A percentile compares a stretch with the other conserved stretches of the same genome.
These are phyloP conservation scores for Notodonta ziczac DNA, from an alignment of 2,888 invertebrate species.

Conservation along the genomic window DNA sequence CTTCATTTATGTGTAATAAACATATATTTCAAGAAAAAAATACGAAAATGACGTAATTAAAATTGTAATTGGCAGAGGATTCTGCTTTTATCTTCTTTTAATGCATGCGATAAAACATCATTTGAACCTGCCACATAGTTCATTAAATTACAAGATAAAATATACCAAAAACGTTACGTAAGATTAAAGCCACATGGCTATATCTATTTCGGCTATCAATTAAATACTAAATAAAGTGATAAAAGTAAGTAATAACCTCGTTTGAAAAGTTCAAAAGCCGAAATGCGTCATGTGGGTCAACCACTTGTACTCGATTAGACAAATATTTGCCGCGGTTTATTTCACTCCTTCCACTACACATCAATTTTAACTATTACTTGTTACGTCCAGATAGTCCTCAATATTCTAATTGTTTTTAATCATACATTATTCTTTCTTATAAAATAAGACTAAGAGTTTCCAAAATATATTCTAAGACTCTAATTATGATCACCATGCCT, in stretches of 20 bases:
- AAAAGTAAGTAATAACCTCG: constrained; percentile 9
- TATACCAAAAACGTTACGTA: constrained; percentile 8
- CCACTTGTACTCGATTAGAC: constrained; percentile 14
- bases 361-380: too few species aligned
- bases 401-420: too few species aligned
- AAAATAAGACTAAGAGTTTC: too few species aligned
- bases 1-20: background rate
- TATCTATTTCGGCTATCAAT: constrained; percentile 10
- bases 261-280: constrained; percentile 29
- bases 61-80: background rate
- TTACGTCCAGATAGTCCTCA: too few species aligned
- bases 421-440: too few species aligned
- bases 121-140: background rate
- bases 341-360: constrained; percentile 2
- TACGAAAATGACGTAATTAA: background rate
- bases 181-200: constrained; percentile 3
- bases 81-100: background rate
- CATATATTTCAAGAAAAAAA: background rate
- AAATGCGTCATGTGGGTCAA: constrained; percentile 21
- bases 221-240: constrained; percentile 15
- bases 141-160: constrained; percentile 5
- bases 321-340: background rate
- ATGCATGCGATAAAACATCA: background rate
- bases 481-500: background rate
- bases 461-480: background rate